Base-by-base conservation (phyloP, 2,797 vertebrate species). In the Sebastes matsubarae region DNA sequence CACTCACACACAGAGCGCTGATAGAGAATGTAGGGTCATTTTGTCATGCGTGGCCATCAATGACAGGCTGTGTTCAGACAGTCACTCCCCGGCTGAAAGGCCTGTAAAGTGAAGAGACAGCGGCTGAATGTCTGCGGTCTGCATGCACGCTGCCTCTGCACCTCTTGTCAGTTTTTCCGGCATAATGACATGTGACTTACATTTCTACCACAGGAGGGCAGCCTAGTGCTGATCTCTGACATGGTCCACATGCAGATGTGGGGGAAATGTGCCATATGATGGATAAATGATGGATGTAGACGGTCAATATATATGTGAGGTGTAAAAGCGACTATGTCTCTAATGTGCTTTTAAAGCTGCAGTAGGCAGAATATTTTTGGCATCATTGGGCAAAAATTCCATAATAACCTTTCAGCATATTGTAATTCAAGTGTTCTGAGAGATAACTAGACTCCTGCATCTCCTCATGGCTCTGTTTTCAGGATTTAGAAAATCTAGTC, bases 171-270 rank as follows among this genome's bases (percentile, higher is more conserved):
- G 34, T 84, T 82, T 87, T 87, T 83, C 74, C 79, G 55, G 58
- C 20, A 22, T 70, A 57, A 72, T 72, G 57, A 68, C n/a, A 18
- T 50, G 79, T 6, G 13, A 18, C 81, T 32, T 2, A 18, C 72
- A 81, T 72, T 81, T 87, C 52, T 78, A 81, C 89, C 95, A 95
- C 86, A 87, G 60, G 94, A 79, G 85, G 93, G 91, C 91, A 76
- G 81, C 75, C 34, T 59, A 60, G 70, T 14, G 34, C 70, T 81
- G 74, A 77, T 81, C 72, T 76, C 34, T 10, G 11, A 18, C 22
- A 55, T 8, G 25, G 8, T 36, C 57, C 30, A 34, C 18, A 50
- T 24, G 52, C 54, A 29, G 20, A 78, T 55, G 20, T 29, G 22
- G 32, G 30, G 8, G 10, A 60, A 60, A 70, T 24, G 24, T 46